Percentiles rank a stretch among this genome's conserved stretches.
phyloP scores from a whole-genome alignment of 2,113 vertebrate species.

The Pollimyrus isidori region DNA sequence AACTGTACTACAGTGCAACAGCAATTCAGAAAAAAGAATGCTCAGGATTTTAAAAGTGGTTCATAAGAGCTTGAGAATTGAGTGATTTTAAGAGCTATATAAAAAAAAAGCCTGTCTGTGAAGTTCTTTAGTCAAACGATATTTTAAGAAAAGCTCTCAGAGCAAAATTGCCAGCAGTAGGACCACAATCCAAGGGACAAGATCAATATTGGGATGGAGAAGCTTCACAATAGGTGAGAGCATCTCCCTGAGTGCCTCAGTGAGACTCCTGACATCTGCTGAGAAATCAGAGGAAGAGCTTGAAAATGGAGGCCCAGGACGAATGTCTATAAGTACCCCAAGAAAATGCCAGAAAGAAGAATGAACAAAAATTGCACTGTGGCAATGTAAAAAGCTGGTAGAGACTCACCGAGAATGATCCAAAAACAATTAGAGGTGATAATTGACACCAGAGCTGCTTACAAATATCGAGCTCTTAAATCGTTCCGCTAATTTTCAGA shows the following conservation, averaged over 20 bases:
- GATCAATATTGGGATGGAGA: background rate
- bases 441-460: background rate
- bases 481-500: background rate
- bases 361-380: background rate
- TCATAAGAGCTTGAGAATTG: background rate
- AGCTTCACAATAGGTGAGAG: background rate
- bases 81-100: background rate
- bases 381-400: background rate
- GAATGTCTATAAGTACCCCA: background rate
- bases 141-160: background rate
- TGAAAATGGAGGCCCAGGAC: background rate
- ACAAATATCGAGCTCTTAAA: background rate
- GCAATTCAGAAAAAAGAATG: background rate
- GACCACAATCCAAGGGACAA: background rate
- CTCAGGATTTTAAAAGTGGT: background rate
- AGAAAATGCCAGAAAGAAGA: background rate
- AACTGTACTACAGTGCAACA: background rate
- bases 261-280: background rate
- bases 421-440: background rate
- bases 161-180: background rate
- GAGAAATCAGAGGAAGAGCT: background rate
- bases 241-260: background rate
- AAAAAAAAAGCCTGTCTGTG: background rate
- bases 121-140: background rate
- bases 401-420: background rate